These are phyloP conservation scores for Arizona elegans DNA, from an alignment of 2,113 vertebrate genomes.

Conservation along the genomic window DNA sequence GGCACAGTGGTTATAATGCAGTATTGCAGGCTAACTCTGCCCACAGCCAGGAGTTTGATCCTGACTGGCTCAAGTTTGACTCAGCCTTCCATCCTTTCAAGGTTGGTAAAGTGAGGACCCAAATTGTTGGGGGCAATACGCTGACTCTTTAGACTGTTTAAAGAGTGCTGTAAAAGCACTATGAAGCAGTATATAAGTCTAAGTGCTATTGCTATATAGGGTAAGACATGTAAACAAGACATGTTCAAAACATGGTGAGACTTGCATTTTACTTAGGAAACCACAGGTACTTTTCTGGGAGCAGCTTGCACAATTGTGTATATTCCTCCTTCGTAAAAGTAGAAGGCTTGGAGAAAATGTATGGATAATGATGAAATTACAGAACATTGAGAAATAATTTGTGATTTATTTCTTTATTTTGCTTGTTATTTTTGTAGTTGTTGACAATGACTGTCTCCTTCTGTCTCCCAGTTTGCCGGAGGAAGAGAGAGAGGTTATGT, in stretches of 20 bases:
- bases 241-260: background rate
- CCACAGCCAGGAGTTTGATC: too few species aligned
- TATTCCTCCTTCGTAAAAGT: background rate
- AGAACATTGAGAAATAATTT: background rate
- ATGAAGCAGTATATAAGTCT: too few species aligned
- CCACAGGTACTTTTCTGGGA: background rate
- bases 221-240: too few species aligned
- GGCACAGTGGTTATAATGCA: too few species aligned
- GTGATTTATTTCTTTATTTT: background rate
- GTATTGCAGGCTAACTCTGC: too few species aligned
- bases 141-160: too few species aligned
- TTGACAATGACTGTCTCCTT: background rate
- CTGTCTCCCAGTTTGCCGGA: background rate
- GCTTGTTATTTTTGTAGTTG: background rate
- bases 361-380: background rate
- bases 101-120: too few species aligned
- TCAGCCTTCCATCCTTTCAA: too few species aligned
- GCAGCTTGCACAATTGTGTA: background rate
- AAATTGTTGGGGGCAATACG: too few species aligned
- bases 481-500: background rate
- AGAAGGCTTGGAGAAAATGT: background rate
- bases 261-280: background rate
- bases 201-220: background rate
- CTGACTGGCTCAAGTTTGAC: too few species aligned
- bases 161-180: too few species aligned